Evolutionary conservation across 1,140 invertebrate species (phyloP), one percentile per base, ranked within the genome.

Genomic region (Stenopsyche tienmushanensis): DNA sequence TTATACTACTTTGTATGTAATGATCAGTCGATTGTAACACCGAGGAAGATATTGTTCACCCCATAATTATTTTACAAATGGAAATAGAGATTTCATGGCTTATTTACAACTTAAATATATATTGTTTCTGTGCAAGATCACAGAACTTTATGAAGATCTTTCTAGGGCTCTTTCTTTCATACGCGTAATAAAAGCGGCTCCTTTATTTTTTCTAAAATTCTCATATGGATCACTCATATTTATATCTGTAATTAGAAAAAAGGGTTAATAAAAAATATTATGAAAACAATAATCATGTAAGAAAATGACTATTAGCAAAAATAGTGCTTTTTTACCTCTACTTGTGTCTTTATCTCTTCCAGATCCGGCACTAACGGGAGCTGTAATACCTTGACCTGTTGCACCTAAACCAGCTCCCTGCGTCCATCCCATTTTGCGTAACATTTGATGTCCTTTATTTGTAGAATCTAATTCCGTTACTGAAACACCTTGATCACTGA

Each of bases 341-440:
- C 23, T 23, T 20, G 20, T n/a, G 63, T 87, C 87, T 66, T 87
- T 84, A 74, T 97, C 95, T n/a, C 95, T 81, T 34, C 96, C 90
- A 73, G 97, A 90, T 29, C 92, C 95, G 0, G 91, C 93, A 34
- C 90, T 89, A 66, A 98, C 96, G 0, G 96, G 96, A 69, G 94
- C 89, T 68, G 94, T 92, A 62, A 97, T 98, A 17, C 96, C 96
- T 77, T 97, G 94, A 64, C 97, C 95, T 39, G 93, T 89, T 0
- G 90, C 89, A 17, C 96, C 96, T 0, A 98, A 81, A 5, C 96
- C 96, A 15, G 90, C 89, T 29, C 91, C 90, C 62, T 86, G 83
- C 42, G 84, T 84, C 96, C 96, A 98, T 8, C 96, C 96, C 94
- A 98, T 98, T 81, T 96, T 96, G 75, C 88, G 91, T 25, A 98